phyloP scores from a whole-genome alignment of 1,140 invertebrate genomes.

The Papilio polytes region DNA sequence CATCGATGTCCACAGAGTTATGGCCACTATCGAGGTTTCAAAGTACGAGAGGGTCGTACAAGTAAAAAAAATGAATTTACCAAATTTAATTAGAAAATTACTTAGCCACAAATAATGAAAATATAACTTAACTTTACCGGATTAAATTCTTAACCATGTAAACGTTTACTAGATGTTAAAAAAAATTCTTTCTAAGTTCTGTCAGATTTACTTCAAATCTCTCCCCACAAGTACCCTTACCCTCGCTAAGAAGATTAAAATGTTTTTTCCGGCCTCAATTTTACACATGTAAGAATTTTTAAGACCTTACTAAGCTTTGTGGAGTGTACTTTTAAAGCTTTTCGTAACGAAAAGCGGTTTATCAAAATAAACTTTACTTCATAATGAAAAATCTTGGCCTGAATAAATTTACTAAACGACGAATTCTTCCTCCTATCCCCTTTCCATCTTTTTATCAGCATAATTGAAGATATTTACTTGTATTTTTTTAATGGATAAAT shows the following conservation, averaged over 20 bases:
- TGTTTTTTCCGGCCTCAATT: background rate
- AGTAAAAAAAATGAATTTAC: too few relatives aligned
- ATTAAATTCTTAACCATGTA: background rate
- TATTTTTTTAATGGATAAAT: too few relatives aligned
- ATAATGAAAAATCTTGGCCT: background rate
- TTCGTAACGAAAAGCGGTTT: background rate
- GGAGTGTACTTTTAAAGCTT: background rate
- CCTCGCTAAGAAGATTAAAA: constrained; percentile 21
- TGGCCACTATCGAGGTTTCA: too few relatives aligned
- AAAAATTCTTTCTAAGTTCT: background rate
- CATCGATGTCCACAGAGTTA: too few relatives aligned
- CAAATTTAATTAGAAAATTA: background rate
- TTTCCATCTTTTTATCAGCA: background rate
- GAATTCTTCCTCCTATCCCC: background rate
- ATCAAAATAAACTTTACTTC: background rate
- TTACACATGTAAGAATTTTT: constrained; percentile 16
- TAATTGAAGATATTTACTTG: too few relatives aligned
- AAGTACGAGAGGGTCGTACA: too few relatives aligned
- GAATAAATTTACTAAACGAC: background rate
- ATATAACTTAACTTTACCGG: too few relatives aligned
- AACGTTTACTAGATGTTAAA: background rate
- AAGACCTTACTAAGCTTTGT: background rate
- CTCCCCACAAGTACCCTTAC: background rate
- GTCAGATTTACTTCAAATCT: constrained; percentile 19
- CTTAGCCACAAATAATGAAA: background rate